Evolutionary conservation across 2,888 invertebrate species (phyloP), one percentile per base, ranked within the genome.

Genomic region (Lucinisca nassula): DNA sequence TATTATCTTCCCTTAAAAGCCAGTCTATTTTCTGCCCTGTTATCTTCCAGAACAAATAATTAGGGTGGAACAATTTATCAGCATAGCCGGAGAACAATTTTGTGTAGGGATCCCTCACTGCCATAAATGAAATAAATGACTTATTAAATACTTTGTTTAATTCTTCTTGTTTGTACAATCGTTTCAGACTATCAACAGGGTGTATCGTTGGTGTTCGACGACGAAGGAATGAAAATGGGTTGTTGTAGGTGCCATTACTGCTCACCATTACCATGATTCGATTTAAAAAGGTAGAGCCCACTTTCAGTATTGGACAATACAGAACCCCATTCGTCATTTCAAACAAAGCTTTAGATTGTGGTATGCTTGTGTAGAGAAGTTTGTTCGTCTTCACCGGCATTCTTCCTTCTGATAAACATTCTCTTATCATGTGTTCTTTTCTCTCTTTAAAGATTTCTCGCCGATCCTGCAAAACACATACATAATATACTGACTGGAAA

Each of bases 291-390:
- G 93, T 92, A 8, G 94, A 94, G 0, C 92, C 94, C 8, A 92
- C 91, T 74, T 94, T 94, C 49, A 93, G 88, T 21, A 94, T 87
- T 17, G 93, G 93, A 83, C 94, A 94, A 80, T 92, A 94, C 0
- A 93, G 58, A 17, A 92, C 86, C 17, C 73, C 32, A n/a, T 90
- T 77, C 0, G 37, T 45, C 0, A 67, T 61, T 70, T 91, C 87
- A 12, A 92, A 58, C 8, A 87, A 74, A 45, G 89, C 86, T 30
- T 77, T 70, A 10, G 40, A 61, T 14, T 27, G 37, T 17, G 82
- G 24, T 45, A 35, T 49, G 30, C 82, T 85, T 49, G 72, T 35
- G 12, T 10, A 61, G 6, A 12, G 61, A n/a, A 10, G 17, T 1
- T 3, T 3, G 27, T 30, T 2, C 12, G 17, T 24, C 24, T 61